A percentile compares a stretch with the other conserved stretches of the same genome.
Evolutionary conservation across 2,113 vertebrate species (phyloP).

Genomic region (Narcine bancroftii): DNA sequence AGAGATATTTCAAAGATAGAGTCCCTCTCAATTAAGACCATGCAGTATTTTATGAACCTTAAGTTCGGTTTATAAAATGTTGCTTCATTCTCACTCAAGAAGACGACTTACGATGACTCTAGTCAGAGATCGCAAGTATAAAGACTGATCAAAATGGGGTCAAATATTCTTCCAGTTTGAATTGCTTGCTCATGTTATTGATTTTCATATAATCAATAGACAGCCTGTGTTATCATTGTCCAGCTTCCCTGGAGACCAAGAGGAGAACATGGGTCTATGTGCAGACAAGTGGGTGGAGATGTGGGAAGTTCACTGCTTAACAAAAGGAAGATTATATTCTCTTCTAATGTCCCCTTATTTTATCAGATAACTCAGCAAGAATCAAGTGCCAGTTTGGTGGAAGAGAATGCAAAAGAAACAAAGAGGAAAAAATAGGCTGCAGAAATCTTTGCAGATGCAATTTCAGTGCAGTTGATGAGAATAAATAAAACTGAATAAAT

Average conservation of each 20-base stretch:
- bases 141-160: not conserved
- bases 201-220: not conserved
- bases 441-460: not conserved
- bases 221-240: not conserved
- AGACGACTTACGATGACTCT: not conserved
- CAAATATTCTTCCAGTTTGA: not conserved
- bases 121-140: not conserved
- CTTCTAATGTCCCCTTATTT: not conserved
- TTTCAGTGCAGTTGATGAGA: too few species aligned
- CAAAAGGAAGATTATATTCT: not conserved
- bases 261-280: not conserved
- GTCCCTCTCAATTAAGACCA: too few species aligned
- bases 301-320: too few species aligned
- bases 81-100: too few species aligned
- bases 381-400: not conserved
- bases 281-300: too few species aligned
- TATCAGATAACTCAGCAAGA: not conserved
- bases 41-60: too few species aligned
- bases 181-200: not conserved
- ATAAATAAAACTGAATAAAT: too few species aligned
- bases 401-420: not conserved
- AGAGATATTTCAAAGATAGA: too few species aligned
- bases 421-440: not conserved
- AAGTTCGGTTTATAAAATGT: too few species aligned
- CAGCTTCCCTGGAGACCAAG: not conserved